Conservation (phyloP, 1,140 invertebrate genomes). For the Ostrea edulis region DNA sequence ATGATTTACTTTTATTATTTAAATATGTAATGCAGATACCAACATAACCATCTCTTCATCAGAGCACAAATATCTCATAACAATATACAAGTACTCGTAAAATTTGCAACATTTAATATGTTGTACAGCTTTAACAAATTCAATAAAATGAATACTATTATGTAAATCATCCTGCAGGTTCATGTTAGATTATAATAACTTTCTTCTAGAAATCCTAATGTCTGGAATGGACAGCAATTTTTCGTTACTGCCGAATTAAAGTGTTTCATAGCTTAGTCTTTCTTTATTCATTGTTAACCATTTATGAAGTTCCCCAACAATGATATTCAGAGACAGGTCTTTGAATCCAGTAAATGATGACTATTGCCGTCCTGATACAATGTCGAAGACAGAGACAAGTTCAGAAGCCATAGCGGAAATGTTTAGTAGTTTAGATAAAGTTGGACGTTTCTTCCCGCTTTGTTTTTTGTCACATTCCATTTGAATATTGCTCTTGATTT, state of each 20-base stretch:
- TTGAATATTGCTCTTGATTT: constrained; percentile 20
- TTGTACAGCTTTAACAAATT: background rate
- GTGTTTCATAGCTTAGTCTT: constrained; percentile 24
- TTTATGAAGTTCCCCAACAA: constrained; percentile 16
- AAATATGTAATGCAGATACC: too few relatives aligned
- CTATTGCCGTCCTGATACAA: background rate
- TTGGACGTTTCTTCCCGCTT: constrained; percentile 2
- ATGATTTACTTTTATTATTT: too few relatives aligned
- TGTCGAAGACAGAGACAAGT: background rate
- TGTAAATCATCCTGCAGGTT: background rate
- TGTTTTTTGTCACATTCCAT: constrained; percentile 1
- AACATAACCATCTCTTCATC: too few relatives aligned
- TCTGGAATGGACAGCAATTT: background rate
- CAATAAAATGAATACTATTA: too few relatives aligned
- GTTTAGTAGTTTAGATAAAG: constrained; percentile 18
- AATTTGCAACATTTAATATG: constrained; percentile 2
- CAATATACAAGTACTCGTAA: background rate
- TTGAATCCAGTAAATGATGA: background rate
- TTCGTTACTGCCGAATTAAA: background rate
- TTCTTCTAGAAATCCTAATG: background rate
- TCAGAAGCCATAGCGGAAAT: constrained; percentile 9
- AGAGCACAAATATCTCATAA: too few relatives aligned
- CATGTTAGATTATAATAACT: constrained; percentile 19
- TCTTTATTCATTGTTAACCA: constrained; percentile 15
- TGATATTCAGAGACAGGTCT: constrained; percentile 12